A percentile compares a stretch with the other conserved stretches of the same genome.
Conservation (phyloP, 1,140 invertebrate genomes). For the Sarcophaga peregrina region DNA sequence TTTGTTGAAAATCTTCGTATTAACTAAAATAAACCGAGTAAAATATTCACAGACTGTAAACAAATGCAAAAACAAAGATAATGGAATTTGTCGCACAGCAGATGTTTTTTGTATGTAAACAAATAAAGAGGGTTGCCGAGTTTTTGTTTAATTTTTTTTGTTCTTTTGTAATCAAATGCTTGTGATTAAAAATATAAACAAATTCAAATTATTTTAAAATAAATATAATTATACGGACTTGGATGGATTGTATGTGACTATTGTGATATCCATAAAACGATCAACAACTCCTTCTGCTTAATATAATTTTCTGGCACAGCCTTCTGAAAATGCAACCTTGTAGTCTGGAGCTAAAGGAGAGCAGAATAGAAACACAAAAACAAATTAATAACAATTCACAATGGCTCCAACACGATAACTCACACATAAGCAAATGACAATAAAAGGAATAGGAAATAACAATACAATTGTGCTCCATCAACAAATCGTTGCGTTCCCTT, state of each 20-base stretch:
- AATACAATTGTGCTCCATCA: neutral
- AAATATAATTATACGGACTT: too few relatives aligned
- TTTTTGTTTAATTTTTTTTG: too few relatives aligned
- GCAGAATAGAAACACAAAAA: neutral
- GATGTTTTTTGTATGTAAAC: conserved; percentile 6
- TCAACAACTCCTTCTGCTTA: too few relatives aligned
- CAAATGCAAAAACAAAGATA: neutral
- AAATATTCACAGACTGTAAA: neutral
- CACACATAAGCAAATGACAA: neutral
- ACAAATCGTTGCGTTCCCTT: neutral
- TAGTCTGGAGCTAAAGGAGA: too few relatives aligned
- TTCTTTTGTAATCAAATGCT: too few relatives aligned
- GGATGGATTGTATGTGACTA: too few relatives aligned
- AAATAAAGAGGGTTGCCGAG: neutral
- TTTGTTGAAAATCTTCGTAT: neutral
- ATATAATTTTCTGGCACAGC: too few relatives aligned
- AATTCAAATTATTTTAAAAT: too few relatives aligned
- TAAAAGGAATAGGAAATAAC: neutral
- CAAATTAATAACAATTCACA: neutral
- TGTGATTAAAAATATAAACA: too few relatives aligned
- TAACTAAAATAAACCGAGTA: neutral
- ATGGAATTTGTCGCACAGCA: neutral
- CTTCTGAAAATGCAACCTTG: too few relatives aligned
- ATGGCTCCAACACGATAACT: neutral
- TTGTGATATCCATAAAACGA: too few relatives aligned